phyloP scores from a whole-genome alignment of 2,888 invertebrate genomes.

The Trachelus iudaicus region DNA sequence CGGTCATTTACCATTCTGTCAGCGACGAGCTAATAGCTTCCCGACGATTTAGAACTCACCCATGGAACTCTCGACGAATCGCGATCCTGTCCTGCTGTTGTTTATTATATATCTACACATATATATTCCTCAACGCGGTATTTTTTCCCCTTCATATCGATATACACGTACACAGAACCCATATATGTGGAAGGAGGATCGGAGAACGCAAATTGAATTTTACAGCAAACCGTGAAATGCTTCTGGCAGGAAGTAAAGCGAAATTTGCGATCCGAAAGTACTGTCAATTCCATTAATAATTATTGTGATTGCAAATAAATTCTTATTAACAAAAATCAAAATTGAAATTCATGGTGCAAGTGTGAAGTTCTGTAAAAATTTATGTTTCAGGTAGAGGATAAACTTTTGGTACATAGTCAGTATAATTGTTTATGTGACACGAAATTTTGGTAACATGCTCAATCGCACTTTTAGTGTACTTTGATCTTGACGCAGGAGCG shows the following conservation, averaged over 20 bases:
- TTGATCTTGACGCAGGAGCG: constrained; percentile 40
- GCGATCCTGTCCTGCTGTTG: neutral
- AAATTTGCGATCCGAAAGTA: no score
- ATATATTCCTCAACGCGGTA: no score
- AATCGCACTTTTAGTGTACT: constrained; percentile 51
- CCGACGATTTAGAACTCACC: neutral
- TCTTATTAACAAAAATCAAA: no score
- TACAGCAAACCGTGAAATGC: no score
- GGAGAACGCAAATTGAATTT: no score
- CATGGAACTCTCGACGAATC: neutral
- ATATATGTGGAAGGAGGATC: no score
- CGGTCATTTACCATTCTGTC: neutral
- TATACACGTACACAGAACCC: no score
- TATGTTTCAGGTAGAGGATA: constrained; percentile 33
- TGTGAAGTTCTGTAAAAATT: neutral
- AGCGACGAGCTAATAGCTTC: neutral
- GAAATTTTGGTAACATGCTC: constrained; percentile 48
- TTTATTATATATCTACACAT: neutral
- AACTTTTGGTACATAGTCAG: constrained; percentile 41
- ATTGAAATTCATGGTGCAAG: no score
- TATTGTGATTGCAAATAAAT: no score
- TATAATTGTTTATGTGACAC: constrained; percentile 50
- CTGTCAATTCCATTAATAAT: no score
- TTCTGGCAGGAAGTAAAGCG: no score
- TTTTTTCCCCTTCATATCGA: no score